Percentiles rank a stretch among this genome's conserved stretches.
These are phyloP conservation scores for Chrysolina haemoptera DNA, from an alignment of 2,888 invertebrate species.

Conservation along the genomic window DNA sequence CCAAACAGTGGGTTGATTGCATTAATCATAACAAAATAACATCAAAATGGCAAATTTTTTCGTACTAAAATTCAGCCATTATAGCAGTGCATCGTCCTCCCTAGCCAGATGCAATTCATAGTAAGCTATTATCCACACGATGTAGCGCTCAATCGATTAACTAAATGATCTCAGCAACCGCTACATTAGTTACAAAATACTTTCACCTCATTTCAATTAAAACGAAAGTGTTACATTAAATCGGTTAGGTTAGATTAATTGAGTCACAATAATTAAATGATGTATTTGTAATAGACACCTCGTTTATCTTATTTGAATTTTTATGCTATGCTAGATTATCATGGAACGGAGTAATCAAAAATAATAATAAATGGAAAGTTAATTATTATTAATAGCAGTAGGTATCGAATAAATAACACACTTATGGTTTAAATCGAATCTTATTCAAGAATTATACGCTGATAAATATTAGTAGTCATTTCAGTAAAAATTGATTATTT, in stretches of 20 bases:
- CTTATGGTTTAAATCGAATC: too few relatives aligned
- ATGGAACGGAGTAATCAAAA: background rate
- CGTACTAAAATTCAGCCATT: background rate
- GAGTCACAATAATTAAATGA: slow-evolving; percentile 9
- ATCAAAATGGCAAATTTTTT: background rate
- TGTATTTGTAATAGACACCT: background rate
- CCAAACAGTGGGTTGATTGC: too few relatives aligned
- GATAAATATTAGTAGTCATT: too few relatives aligned
- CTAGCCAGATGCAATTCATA: slow-evolving; percentile 1
- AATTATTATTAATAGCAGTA: too few relatives aligned
- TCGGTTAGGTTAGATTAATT: slow-evolving; percentile 10
- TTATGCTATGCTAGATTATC: background rate
- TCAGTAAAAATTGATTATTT: too few relatives aligned
- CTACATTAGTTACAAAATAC: slow-evolving; percentile 24
- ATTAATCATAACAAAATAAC: background rate
- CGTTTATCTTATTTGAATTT: background rate
- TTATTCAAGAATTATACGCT: too few relatives aligned
- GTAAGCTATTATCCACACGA: background rate
- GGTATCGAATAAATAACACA: too few relatives aligned
- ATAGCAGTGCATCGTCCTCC: slow-evolving; percentile 25
- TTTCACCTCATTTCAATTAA: slow-evolving; percentile 24
- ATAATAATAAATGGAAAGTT: too few relatives aligned
- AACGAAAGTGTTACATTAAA: slow-evolving; percentile 26
- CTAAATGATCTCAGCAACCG: slow-evolving; percentile 17
- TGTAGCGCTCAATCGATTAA: slow-evolving; percentile 22